Evolutionary conservation across 2,888 invertebrate species (phyloP), one percentile per base, ranked within the genome.

Genomic region (Cataglyphis cursor): DNA sequence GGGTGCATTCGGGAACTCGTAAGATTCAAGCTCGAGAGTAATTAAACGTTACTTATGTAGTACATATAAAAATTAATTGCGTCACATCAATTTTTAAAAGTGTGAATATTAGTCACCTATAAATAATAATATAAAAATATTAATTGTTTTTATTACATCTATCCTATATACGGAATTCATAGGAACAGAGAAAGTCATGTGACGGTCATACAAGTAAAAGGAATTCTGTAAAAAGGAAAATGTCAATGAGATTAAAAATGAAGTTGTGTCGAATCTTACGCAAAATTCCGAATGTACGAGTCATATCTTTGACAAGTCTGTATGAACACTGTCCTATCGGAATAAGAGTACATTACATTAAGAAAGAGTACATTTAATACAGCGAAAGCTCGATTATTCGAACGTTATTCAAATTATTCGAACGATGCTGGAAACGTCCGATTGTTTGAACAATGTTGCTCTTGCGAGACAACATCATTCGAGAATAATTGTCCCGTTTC

Each of bases 301-400:
- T 73, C 88, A 82, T 86, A 89, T 85, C 85, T 87, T 88, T 85
- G 85, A 85, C 87, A 81, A 87, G 83, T 75, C 68, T 88, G 48
- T 48, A 48, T 86, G 65, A 85, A 85, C 81, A 85, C 81, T 87
- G 76, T 87, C 65, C 73, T 87, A 84, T 86, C 78, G 80, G 85
- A 76, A 85, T 86, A 88, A 59, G 82, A 83, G 59, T 83, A 87
- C 84, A 88, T 87, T 83, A 87, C 84, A 88, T 87, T 88, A 85
- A 88, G 85, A 86, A 89, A 76, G 48, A 18, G 48, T 48, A 48
- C 18, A 48, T n/a, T n/a, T 90, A 86, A 87, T 88, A 12, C 76
- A 38, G 51, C 24, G n/a, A n/a, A 75, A 54, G 38, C 5, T 54
- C n/a, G 38, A 65, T 76, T 76, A 38, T 65, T n/a, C 10, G 76